Base-by-base conservation (phyloP, 2,888 invertebrate species). In the Caenorhabditis japonica region DNA sequence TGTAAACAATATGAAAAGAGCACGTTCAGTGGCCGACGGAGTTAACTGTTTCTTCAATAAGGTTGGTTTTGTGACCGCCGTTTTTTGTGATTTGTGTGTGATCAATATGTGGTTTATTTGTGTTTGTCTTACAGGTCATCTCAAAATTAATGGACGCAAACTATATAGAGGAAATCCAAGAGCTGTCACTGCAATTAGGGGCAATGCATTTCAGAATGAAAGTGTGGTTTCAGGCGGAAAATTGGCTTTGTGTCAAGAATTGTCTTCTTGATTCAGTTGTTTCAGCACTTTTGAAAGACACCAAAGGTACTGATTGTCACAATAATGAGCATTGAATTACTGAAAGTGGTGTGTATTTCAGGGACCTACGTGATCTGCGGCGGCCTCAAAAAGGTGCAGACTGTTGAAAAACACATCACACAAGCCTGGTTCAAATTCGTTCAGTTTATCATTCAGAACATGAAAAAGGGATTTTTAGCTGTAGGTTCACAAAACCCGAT, bases 211-310 rank as follows among this genome's bases (percentile, higher is more conserved):
- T 75, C 49, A 47, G 72, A 19, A 72, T 69, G 68, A 68, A 74
- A 30, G 77, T 77, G 10, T 77, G 75, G 75, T 77, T 77, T 23
- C 72, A 77, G 49, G 77, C 77, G 13, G 77, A 77, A 27, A 77
- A 77, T 44, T 77, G 77, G 77, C 58, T 77, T 10, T 77, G 77
- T 51, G 77, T 77, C 30, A 77, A 77, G 38, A 77, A 77, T 43
- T 74, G 75, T 58, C 72, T 77, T 7, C 53, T 77, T 12, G 77
- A 77, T 52, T 69, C 75, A 10, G 69, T 77, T 34, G 55, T 77
- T 8, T 52, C 62, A 4, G 74, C 74, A 33, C 62, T 74, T 13
- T 17, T 72, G 17, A 71, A 74, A 30, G 75, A 75, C 43, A 58
- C 59, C 19, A 75, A 75, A 52, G 71, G 75, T 68, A n/a, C 30